phyloP scores from a whole-genome alignment of 1,140 invertebrate genomes.

The Probaryconus sp. region DNA sequence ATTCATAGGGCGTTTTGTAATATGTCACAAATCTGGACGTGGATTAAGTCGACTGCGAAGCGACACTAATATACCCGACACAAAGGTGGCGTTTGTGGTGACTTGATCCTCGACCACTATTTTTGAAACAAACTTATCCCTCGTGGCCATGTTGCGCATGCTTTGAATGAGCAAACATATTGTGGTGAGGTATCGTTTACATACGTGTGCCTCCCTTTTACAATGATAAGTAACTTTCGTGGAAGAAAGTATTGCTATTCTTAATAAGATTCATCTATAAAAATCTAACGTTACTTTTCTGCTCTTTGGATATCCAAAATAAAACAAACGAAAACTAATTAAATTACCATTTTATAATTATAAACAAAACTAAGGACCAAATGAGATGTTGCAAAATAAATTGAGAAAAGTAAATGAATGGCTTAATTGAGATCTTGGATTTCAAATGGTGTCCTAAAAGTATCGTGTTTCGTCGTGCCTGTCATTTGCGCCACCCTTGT shows the following conservation, averaged over 20 bases:
- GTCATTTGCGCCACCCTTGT: conserved; percentile 25
- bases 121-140: conserved; percentile 48
- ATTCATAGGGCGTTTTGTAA: conserved; percentile 67
- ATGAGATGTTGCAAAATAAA: too few relatives aligned
- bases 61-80: conserved; percentile 59
- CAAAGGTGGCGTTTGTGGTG: conserved; percentile 41
- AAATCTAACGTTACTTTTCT: too few relatives aligned
- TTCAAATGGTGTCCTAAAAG: conserved; percentile 22
- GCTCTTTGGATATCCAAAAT: too few relatives aligned
- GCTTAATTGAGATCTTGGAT: conserved; percentile 23
- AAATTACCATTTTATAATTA: too few relatives aligned
- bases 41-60: conserved; percentile 59
- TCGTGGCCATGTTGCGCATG: conserved; percentile 35
- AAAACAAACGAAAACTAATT: too few relatives aligned
- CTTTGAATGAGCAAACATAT: conserved; percentile 53
- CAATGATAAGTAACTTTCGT: conserved; percentile 1
- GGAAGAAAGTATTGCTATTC: too few relatives aligned
- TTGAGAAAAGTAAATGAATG: background rate
- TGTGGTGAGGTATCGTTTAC: conserved; percentile 36
- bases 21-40: conserved; percentile 66
- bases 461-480: conserved; percentile 23
- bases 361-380: too few relatives aligned
- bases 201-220: conserved; percentile 17
- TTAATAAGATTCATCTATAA: too few relatives aligned
- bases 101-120: conserved; percentile 40